phyloP scores from a whole-genome alignment of 2,113 vertebrate genomes.

The Phalacrocorax aristotelis region DNA sequence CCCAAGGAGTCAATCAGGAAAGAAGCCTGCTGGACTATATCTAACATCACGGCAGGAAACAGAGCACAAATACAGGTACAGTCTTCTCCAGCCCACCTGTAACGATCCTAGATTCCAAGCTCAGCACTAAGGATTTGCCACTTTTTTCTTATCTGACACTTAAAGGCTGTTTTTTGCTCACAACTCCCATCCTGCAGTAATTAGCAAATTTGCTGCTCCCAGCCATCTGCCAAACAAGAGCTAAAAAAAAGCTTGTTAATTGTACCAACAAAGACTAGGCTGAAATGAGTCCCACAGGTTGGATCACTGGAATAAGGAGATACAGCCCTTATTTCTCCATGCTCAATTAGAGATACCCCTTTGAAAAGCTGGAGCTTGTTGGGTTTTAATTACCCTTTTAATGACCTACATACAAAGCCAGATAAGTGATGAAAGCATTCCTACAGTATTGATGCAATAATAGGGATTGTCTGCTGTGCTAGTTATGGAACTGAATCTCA shows the following conservation, averaged over 20 bases:
- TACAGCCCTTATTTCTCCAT: neutral
- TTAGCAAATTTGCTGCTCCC: neutral
- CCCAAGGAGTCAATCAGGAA: constrained; percentile 98
- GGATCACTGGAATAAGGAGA: neutral
- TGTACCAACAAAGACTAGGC: neutral
- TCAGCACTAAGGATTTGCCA: neutral
- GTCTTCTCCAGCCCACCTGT: neutral
- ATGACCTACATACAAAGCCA: neutral
- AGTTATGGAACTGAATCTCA: accelerated
- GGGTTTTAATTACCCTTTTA: neutral
- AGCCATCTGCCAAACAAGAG: neutral
- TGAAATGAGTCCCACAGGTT: neutral
- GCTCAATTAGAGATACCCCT: neutral
- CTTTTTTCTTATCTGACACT: neutral
- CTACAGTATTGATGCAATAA: neutral
- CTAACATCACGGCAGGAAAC: constrained; percentile 98
- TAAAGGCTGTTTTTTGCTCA: neutral
- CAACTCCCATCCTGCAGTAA: neutral
- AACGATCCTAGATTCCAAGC: neutral
- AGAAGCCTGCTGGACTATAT: constrained; percentile 99
- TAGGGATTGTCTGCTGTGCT: neutral
- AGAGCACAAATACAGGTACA: constrained; percentile 95
- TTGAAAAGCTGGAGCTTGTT: neutral
- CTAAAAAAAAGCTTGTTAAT: neutral
- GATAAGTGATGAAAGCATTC: neutral